These are phyloP conservation scores for Aplysina aerophoba DNA, from an alignment of 37 sponge, comb jelly and placozoan genomes.

Conservation along the genomic window DNA sequence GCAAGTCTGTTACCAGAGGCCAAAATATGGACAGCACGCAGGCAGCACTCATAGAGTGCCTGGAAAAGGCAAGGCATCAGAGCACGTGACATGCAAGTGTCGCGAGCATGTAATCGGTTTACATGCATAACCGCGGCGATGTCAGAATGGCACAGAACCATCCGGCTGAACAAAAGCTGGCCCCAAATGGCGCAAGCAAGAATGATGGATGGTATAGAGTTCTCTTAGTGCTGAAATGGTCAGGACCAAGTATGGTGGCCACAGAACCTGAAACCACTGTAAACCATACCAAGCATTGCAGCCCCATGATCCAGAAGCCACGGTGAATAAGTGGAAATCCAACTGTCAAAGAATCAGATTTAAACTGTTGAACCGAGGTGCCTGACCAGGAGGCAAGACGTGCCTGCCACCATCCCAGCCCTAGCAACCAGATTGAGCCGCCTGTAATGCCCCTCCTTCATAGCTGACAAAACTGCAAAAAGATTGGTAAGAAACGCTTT, in stretches of 20 bases:
- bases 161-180: not conserved
- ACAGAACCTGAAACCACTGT: not conserved
- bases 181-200: slow-evolving; percentile 32
- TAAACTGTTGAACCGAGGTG: not conserved
- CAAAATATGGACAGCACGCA: too few species aligned
- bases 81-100: too few species aligned
- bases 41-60: too few species aligned
- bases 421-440: not conserved
- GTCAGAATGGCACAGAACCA: slow-evolving; percentile 29
- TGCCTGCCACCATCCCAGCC: not conserved
- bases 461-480: not conserved
- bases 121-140: slow-evolving; percentile 23
- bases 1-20: too few species aligned
- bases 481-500: not conserved
- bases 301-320: not conserved
- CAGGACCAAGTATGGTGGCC: not conserved
- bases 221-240: not conserved
- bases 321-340: not conserved
- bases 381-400: not conserved
- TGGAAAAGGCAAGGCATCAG: too few species aligned
- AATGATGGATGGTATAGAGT: not conserved
- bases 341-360: not conserved
- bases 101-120: not conserved
- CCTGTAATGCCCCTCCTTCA: not conserved
- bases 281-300: not conserved